phyloP scores from a whole-genome alignment of 2,888 invertebrate genomes.

The Barypeithes pellucidus region DNA sequence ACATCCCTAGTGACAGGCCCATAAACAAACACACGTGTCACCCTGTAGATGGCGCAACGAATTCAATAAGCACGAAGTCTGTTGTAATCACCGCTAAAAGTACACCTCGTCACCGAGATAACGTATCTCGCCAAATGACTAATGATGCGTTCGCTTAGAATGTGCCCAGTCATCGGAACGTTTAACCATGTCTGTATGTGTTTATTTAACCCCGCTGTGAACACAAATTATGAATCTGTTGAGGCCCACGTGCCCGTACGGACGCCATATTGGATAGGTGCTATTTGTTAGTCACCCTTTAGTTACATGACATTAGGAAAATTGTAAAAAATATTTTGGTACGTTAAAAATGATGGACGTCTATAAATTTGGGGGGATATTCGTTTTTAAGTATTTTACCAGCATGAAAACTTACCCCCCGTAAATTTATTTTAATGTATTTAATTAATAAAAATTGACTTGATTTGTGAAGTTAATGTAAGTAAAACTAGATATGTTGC shows the following conservation, averaged over 20 bases:
- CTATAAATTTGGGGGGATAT: too few relatives aligned
- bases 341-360: too few relatives aligned
- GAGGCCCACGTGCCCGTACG: constrained; percentile 68
- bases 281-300: constrained; percentile 42
- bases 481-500: too few relatives aligned
- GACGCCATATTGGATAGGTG: constrained; percentile 41
- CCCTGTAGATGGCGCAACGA: constrained; percentile 58
- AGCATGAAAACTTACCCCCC: too few relatives aligned
- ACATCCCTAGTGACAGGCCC: constrained; percentile 1
- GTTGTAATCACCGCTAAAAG: constrained; percentile 69
- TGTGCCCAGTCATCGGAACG: constrained; percentile 77
- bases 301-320: neutral
- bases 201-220: constrained; percentile 77
- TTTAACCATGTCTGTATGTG: constrained; percentile 72
- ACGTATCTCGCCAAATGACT: constrained; percentile 69
- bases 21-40: constrained; percentile 25
- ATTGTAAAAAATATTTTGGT: too few relatives aligned
- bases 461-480: too few relatives aligned
- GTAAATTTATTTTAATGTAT: too few relatives aligned
- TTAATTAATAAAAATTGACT: too few relatives aligned
- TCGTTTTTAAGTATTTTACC: too few relatives aligned
- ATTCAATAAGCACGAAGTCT: constrained; percentile 60
- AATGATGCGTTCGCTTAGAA: constrained; percentile 70
- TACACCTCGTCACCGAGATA: constrained; percentile 69
- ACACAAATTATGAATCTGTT: constrained; percentile 76